These are phyloP conservation scores for Crocuta crocuta DNA, from an alignment of 2,113 vertebrate genomes.

Conservation along the genomic window DNA sequence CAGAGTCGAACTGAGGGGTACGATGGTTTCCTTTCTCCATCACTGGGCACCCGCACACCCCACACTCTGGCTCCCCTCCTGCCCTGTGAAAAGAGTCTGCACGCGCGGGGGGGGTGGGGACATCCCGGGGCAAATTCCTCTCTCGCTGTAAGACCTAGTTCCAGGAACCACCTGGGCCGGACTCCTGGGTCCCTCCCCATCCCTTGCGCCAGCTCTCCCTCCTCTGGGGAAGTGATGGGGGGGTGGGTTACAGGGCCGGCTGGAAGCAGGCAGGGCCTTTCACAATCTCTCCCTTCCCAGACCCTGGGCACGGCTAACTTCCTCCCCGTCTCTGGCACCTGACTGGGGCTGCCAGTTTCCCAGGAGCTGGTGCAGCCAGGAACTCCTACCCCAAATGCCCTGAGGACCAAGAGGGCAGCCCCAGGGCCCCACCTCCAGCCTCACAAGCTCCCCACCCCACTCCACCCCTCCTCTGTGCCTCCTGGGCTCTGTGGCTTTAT, in stretches of 20 bases:
- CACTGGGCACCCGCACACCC: background rate
- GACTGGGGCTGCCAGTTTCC: constrained; percentile 7
- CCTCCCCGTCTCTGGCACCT: constrained; percentile 52
- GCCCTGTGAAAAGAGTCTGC: constrained; percentile 1
- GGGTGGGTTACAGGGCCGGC: background rate
- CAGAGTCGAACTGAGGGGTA: background rate
- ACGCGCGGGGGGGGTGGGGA: no score
- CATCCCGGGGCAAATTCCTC: constrained; percentile 73
- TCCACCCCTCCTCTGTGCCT: background rate
- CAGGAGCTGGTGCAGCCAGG: background rate
- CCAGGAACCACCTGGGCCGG: constrained; percentile 61
- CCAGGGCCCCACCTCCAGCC: background rate
- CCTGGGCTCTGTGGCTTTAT: background rate
- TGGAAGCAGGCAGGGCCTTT: constrained; percentile 50
- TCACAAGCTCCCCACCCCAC: background rate
- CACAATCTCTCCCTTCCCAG: constrained; percentile 37
- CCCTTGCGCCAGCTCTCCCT: constrained; percentile 48
- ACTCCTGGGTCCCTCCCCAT: constrained; percentile 65
- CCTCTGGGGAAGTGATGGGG: background rate
- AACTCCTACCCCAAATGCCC: background rate
- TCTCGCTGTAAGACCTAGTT: constrained; percentile 27
- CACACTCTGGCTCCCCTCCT: background rate
- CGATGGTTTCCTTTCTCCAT: background rate
- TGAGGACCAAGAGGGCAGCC: background rate
- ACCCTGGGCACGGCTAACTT: background rate